Conservation (phyloP, 2,113 vertebrate species). For the Pterocles orientalis region DNA sequence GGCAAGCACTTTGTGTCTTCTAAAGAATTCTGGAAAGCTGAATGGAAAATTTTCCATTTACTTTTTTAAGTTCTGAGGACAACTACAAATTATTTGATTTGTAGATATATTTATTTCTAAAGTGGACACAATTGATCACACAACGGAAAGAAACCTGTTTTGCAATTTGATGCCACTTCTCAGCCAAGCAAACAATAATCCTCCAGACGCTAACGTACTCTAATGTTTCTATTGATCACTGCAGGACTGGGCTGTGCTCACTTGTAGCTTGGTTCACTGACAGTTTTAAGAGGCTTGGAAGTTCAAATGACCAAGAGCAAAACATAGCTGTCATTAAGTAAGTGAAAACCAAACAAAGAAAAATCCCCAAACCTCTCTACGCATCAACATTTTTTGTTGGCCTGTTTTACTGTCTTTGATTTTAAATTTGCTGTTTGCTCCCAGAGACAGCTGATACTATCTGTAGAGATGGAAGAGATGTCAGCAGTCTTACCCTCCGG, state of each 20-base stretch:
- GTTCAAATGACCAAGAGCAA: neutral
- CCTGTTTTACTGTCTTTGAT: neutral
- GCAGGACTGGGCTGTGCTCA: neutral
- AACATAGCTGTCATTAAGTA: neutral
- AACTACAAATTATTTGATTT: neutral
- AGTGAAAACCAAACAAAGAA: neutral
- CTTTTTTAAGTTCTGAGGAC: neutral
- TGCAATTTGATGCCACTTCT: neutral
- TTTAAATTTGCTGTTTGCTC: neutral
- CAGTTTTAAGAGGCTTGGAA: neutral
- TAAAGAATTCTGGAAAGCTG: neutral
- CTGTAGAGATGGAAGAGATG: neutral
- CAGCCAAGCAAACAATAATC: neutral
- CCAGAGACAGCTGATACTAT: neutral
- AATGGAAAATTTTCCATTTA: neutral
- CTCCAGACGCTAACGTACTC: neutral
- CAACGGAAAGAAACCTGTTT: neutral
- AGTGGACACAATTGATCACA: neutral
- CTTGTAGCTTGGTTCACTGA: neutral
- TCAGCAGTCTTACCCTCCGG: neutral
- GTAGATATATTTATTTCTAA: neutral
- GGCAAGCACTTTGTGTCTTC: neutral
- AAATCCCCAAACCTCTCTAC: accelerated
- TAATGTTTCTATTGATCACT: neutral
- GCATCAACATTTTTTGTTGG: neutral